Base-by-base conservation (phyloP, 92 coral and sea anemone species). In the Palythoa caribaeorum region DNA sequence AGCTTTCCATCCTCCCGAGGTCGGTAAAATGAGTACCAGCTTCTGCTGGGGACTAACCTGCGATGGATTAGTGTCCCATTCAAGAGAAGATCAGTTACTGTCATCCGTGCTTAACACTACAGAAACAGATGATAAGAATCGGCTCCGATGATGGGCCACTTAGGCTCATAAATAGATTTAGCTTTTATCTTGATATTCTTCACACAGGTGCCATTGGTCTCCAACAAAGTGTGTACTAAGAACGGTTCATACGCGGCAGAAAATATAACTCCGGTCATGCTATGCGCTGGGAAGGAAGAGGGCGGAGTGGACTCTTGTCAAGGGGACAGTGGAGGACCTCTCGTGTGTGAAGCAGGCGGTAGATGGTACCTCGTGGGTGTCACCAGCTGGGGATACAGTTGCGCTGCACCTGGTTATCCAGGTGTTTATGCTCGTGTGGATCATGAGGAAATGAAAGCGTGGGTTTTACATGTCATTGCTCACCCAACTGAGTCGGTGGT, bases 331-430 rank as follows among this genome's bases (percentile, higher is more conserved):
- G 94, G 96, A 68, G 99, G 99, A 55, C 99, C 99, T 47, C 88
- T 96, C 38, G 99, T 96, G 70, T 96, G 99, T 75, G 94, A 95
- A 59, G 90, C 88, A 76, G 92, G 87, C 66, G 96, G 94, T 39
- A 90, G 73, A 17, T 95, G 96, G 98, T 92, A 93, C 83, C 89
- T 96, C 14, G 92, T 92, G 14, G 99, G 99, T 3, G 93, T 90
- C 6, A 96, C 99, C 17, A 96, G 95, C 91, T 96, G 99, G 99
- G 99, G 98, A 5, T 84, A 92, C 60, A 87, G 94, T 83, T 96
- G 99, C 62, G 96, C 96, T 5, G 72, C 69, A 40, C 98, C 99
- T 57, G 71, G 75, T 38, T 93, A 87, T 85, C 88, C 91, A 72
- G 99, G 99, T 19, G 80, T 96, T 47, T 96, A 96, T 63, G 96